These are phyloP conservation scores for Drosophila buzzatii DNA, from an alignment of 2,888 invertebrate species.

Conservation along the genomic window DNA sequence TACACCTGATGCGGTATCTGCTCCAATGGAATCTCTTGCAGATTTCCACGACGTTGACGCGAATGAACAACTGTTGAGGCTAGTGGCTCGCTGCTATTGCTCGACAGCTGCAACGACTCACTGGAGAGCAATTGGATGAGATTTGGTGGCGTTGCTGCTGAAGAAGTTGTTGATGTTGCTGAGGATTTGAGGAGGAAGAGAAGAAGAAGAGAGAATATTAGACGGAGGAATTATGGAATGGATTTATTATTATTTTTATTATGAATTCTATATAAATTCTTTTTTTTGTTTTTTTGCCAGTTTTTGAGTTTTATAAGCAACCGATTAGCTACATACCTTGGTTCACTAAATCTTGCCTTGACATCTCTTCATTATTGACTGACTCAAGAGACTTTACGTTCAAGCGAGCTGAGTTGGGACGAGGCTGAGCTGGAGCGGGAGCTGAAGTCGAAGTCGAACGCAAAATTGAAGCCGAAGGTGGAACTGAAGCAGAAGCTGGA, in stretches of 20 bases:
- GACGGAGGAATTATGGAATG: too few relatives aligned
- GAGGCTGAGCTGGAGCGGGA: background rate
- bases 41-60: conserved; percentile 59
- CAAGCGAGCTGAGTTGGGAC: background rate
- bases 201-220: background rate
- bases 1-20: conserved; percentile 82
- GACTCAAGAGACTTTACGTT: background rate
- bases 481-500: background rate
- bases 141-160: conserved; percentile 24
- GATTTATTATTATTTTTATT: too few relatives aligned
- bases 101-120: conserved; percentile 22
- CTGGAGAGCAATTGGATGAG: conserved; percentile 46
- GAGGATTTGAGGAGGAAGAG: background rate
- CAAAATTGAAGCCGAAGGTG: background rate
- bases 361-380: background rate
- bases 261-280: too few relatives aligned
- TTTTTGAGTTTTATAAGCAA: too few relatives aligned
- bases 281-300: too few relatives aligned
- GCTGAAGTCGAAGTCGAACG: background rate
- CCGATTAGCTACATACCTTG: conserved; percentile 10
- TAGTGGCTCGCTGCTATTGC: conserved; percentile 31
- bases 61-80: conserved; percentile 25
- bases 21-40: conserved; percentile 63
- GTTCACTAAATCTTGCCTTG: background rate
- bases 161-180: background rate